Evolutionary conservation across 2,113 vertebrate species (phyloP), one percentile per base, ranked within the genome.

Genomic region (Varanus komodoensis): DNA sequence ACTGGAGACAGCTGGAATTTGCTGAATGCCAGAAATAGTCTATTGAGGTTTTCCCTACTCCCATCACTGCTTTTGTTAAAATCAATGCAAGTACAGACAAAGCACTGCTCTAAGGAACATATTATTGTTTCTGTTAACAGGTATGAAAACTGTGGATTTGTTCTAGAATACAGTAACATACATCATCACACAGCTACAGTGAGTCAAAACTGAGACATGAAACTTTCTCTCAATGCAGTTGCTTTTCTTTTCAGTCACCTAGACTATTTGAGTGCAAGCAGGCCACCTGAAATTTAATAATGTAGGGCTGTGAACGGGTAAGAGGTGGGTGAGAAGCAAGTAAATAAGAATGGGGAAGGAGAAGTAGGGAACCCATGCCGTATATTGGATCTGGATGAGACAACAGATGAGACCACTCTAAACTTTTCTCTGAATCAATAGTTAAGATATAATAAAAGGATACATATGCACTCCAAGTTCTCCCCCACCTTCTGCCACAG

Each of bases 401-500:
- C 52, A 85, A 77, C 9, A 77, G 21, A 52, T n/a, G 50, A 0
- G 19, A 71, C 68, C 4, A 6, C 19, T 57, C 73, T 38, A 9
- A 64, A 34, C 12, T 74, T 4, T 68, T n/a, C 69, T n/a, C 73
- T 32, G 17, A 64, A 87, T 64, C 3, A 73, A 23, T 34, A 25
- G 44, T 71, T 80, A 19, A 68, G 78, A 87, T n/a, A 34, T 84
- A 67, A 0, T 0, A 34, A 96, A 99, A 99, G 98, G 99, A 99
- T 99, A 99, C 99, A 99, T 99, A 89, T 99, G 99, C 91, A 99
- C 99, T 93, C 99, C 99, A 92, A 99, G 98, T 93, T 99, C 99
- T 96, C 99, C 99, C 9, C 99, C 99, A 27, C 99, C 99, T 97
- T 99, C 99, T 69, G 99, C 99, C 95, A 99, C 99, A 0, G 99